Percentiles rank a stretch among this genome's conserved stretches.
Evolutionary conservation across 2,888 invertebrate genomes (phyloP).

Genomic region (Herminia tarsipennalis): DNA sequence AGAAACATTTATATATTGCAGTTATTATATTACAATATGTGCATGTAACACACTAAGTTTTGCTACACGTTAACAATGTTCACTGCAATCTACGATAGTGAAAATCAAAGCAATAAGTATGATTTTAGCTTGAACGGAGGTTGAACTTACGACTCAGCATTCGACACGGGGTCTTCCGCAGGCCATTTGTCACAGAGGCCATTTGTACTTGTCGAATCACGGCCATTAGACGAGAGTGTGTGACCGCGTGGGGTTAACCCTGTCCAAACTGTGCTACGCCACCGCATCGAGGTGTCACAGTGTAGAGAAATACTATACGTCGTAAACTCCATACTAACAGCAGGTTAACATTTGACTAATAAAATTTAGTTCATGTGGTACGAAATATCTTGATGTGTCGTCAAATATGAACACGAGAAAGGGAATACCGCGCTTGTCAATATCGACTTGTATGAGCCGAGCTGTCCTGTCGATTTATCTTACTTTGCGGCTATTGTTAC

Average conservation of each 20-base stretch:
- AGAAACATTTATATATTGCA: conserved; percentile 6
- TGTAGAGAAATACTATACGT: conserved; percentile 41
- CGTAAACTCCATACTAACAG: conserved; percentile 35
- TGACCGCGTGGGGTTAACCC: conserved; percentile 79
- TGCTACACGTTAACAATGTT: conserved; percentile 6
- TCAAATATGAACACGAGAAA: conserved; percentile 56
- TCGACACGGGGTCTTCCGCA: conserved; percentile 78
- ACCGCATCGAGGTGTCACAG: conserved; percentile 56
- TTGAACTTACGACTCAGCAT: conserved; percentile 72
- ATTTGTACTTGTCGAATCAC: conserved; percentile 87
- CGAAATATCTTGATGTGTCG: conserved; percentile 32
- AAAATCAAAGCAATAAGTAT: conserved; percentile 59
- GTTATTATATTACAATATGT: conserved; percentile 7
- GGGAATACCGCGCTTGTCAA: conserved; percentile 73
- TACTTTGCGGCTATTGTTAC: conserved; percentile 81
- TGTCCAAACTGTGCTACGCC: conserved; percentile 66
- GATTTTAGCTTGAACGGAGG: conserved; percentile 69
- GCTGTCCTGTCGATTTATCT: conserved; percentile 81
- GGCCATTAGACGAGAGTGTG: conserved; percentile 84
- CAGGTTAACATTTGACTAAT: conserved; percentile 17
- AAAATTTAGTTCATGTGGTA: conserved; percentile 39
- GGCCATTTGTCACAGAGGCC: conserved; percentile 84
- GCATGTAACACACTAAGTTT: conserved; percentile 2
- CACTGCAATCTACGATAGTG: conserved; percentile 25
- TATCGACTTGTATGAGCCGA: conserved; percentile 74